These are phyloP conservation scores for Oceanites oceanicus DNA, from an alignment of 2,113 vertebrate genomes.

Conservation along the genomic window DNA sequence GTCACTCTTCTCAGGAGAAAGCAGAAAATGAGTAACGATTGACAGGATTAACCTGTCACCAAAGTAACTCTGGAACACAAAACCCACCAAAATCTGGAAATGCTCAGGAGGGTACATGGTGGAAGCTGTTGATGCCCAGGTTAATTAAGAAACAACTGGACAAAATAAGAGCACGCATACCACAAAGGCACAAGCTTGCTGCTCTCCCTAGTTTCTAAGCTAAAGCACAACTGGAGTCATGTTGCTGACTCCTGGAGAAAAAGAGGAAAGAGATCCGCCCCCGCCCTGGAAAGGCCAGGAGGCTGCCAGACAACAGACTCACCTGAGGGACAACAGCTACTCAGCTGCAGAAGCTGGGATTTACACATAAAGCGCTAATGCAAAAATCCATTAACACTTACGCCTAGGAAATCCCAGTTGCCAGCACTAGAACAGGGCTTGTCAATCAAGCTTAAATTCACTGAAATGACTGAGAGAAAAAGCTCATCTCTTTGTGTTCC, in stretches of 20 bases:
- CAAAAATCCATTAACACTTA: background rate
- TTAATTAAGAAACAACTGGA: background rate
- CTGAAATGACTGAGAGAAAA: background rate
- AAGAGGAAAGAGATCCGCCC: background rate
- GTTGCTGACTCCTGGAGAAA: background rate
- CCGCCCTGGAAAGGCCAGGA: background rate
- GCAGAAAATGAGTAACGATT: background rate
- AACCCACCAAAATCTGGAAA: background rate
- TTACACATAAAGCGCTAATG: background rate
- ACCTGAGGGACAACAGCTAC: background rate
- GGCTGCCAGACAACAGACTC: background rate
- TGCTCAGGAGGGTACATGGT: background rate
- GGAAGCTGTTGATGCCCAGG: background rate
- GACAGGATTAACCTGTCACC: background rate
- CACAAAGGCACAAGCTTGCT: background rate
- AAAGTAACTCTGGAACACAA: background rate
- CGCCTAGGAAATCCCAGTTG: background rate
- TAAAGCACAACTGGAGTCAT: background rate
- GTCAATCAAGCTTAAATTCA: constrained; percentile 3
- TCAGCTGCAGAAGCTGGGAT: background rate
- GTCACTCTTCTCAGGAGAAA: background rate
- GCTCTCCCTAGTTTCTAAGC: background rate
- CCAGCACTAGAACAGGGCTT: background rate
- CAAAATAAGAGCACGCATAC: background rate
- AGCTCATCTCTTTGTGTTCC: background rate